These are phyloP conservation scores for Ramphastos sulfuratus DNA, from an alignment of 2,113 vertebrate genomes.

Conservation along the genomic window DNA sequence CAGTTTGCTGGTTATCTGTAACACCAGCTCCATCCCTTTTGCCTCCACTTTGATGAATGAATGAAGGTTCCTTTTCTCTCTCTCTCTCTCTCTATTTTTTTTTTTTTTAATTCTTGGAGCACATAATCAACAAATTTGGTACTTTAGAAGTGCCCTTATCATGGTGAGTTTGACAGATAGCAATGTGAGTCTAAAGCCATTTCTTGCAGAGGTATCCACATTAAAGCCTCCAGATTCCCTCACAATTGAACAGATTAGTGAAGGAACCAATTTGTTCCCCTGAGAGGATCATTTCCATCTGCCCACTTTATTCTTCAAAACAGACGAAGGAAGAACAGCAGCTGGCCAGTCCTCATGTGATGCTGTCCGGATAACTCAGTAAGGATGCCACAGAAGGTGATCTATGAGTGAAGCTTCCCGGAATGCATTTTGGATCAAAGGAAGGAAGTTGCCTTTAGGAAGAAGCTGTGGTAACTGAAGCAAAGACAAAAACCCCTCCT, in stretches of 20 bases:
- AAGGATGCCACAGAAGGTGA: fast-evolving
- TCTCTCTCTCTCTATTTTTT: not conserved
- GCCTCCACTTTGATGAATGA: not conserved
- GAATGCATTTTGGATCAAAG: conserved; percentile 35
- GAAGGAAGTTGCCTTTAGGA: not conserved
- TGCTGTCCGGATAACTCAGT: not conserved
- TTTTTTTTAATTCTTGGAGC: not conserved
- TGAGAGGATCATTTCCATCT: conserved; percentile 1
- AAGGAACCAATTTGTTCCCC: not conserved
- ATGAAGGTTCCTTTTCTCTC: not conserved
- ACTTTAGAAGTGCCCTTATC: not conserved
- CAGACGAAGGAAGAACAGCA: not conserved
- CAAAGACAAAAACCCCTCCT: not conserved
- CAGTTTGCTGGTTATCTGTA: not conserved
- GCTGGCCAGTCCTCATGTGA: not conserved
- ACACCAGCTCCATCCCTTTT: not conserved
- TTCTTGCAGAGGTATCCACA: not conserved
- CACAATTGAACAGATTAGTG: not conserved
- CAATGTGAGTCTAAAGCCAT: not conserved
- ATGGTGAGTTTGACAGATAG: not conserved
- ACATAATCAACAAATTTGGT: not conserved
- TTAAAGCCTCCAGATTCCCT: not conserved
- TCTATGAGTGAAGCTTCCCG: not conserved
- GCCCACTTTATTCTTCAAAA: conserved; percentile 3
- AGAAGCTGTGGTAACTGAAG: conserved; percentile 35